These are phyloP conservation scores for Myopa tessellatipennis DNA, from an alignment of 2,888 invertebrate genomes.

Conservation along the genomic window DNA sequence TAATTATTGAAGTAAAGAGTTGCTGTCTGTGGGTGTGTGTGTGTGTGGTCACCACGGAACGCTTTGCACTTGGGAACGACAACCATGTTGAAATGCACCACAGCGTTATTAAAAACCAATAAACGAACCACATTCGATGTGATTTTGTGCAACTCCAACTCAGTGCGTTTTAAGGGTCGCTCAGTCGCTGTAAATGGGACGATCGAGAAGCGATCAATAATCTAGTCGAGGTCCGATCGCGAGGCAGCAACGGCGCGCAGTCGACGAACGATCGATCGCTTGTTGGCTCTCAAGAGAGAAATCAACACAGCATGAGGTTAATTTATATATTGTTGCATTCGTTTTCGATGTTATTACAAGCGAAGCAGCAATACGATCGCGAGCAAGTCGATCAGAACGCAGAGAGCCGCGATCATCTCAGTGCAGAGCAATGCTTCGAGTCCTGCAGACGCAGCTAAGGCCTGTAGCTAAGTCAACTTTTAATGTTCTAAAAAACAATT, in stretches of 20 bases:
- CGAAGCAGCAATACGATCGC: background rate
- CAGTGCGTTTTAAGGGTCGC: background rate
- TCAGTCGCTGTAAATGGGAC: background rate
- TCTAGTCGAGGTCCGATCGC: slow-evolving; percentile 6
- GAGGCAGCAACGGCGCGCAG: background rate
- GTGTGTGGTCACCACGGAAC: slow-evolving; percentile 21
- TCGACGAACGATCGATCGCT: slow-evolving; percentile 18
- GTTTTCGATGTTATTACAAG: slow-evolving; percentile 37
- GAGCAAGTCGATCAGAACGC: background rate
- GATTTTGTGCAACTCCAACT: slow-evolving; percentile 38
- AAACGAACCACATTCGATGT: slow-evolving; percentile 55
- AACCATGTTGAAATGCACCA: slow-evolving; percentile 43
- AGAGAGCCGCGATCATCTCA: background rate
- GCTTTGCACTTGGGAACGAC: slow-evolving; percentile 36
- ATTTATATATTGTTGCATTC: slow-evolving; percentile 48
- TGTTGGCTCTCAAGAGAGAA: slow-evolving; percentile 35
- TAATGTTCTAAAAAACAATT: slow-evolving; percentile 29
- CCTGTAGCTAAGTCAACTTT: background rate
- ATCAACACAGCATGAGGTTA: slow-evolving; percentile 60
- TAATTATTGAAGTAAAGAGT: slow-evolving; percentile 57
- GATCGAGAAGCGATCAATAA: background rate
- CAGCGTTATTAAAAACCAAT: slow-evolving; percentile 64
- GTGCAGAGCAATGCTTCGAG: too few relatives aligned
- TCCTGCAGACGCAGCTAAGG: too few relatives aligned
- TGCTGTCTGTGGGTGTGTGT: background rate